Evolutionary conservation across 2,888 invertebrate genomes (phyloP), one percentile per base, ranked within the genome.

Genomic region (Aleiodes leptofemur): DNA sequence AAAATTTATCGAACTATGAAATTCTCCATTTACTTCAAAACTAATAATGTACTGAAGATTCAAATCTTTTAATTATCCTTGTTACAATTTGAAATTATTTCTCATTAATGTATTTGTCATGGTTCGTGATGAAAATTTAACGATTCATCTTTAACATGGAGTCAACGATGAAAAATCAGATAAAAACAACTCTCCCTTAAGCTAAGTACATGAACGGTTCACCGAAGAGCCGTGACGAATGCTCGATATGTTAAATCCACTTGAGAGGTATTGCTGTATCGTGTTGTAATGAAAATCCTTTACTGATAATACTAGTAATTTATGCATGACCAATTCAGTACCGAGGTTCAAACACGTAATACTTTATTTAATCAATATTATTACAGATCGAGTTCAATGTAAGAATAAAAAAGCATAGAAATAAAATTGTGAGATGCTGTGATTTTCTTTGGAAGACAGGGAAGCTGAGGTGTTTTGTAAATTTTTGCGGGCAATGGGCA

Each of bases 211-310:
- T 64, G 43, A 64, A 48, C 61, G 8, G 4, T 23, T 11, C 64
- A 16, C 5, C 14, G 43, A n/a, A 48, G 48, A 31, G n/a, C 72
- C 43, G 66, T 72, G 55, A 72, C 72, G 66, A 72, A 72, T 72
- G 38, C 14, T 57, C 53, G 38, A 72, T 55, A 66, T 66, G 72
- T 23, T 64, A 72, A 72, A 72, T 34, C 29, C 14, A 34, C 50
- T 34, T 31, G 61, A 50, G 43, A 8, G 43, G 43, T 43, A 43
- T 43, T 72, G 38, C 34, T 61, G 23, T 38, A 38, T 31, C 34
- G 13, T 29, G 14, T 59, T 14, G 34, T 38, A 43, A 43, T 43
- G 43, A 43, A 43, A 43, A 59, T 59, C 59, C 31, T 59, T 31
- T 38, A 38, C 34, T 59, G 34, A 71, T 61, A 34, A 72, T 51